These are phyloP conservation scores for Capreolus pygargus DNA, from an alignment of 2,113 vertebrate genomes.

Conservation along the genomic window DNA sequence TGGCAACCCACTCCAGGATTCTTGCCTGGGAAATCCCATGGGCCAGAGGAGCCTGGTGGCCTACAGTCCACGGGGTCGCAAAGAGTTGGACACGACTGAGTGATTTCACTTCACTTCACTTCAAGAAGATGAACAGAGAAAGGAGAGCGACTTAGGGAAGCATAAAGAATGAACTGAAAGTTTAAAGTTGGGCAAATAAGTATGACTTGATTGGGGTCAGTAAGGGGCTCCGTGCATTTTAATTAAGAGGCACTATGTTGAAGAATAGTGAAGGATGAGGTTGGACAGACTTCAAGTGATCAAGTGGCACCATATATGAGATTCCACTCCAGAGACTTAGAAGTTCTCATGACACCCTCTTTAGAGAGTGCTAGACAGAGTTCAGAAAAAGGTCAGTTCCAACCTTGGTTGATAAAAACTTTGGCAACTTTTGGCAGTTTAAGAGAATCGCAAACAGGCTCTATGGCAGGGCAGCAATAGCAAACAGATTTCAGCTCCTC, in stretches of 20 bases:
- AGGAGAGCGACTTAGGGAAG: not conserved
- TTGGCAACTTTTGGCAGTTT: not conserved
- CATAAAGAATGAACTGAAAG: not conserved
- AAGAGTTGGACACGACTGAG: too few species aligned
- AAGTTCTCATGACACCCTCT: not conserved
- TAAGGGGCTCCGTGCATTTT: not conserved
- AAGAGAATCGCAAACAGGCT: not conserved
- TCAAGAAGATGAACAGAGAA: not conserved
- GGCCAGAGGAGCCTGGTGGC: too few species aligned
- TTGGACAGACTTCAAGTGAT: not conserved
- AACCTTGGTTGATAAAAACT: not conserved
- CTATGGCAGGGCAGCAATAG: not conserved
- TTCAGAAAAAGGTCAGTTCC: not conserved
- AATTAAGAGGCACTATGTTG: not conserved
- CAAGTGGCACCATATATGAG: not conserved
- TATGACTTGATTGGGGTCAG: not conserved
- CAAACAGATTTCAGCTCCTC: not conserved
- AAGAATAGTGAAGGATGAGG: not conserved
- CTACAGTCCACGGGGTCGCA: too few species aligned
- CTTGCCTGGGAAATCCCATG: too few species aligned
- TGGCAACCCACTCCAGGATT: too few species aligned
- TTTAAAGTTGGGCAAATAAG: not conserved
- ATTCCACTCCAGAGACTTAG: not conserved
- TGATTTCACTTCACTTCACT: too few species aligned
- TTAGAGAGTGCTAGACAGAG: not conserved